Percentiles rank a stretch among this genome's conserved stretches.
phyloP scores from a whole-genome alignment of 1,140 invertebrate genomes.

The Pentalonia nigronervosa region DNA sequence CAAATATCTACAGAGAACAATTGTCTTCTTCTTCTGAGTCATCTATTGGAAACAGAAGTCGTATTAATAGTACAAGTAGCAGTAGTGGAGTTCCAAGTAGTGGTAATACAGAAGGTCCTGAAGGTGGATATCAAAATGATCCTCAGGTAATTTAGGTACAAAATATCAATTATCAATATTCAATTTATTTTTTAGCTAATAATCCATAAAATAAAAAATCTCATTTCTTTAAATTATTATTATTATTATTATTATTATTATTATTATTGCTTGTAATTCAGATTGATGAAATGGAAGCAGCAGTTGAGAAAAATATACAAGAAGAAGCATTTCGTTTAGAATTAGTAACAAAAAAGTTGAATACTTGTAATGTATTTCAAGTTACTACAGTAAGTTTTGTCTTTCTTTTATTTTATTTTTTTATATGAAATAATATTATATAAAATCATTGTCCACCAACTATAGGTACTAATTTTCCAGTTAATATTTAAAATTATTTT shows the following conservation, averaged over 20 bases:
- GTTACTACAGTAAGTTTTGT: conserved; percentile 48
- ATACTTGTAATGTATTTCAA: conserved; percentile 44
- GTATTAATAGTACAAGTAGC: conserved; percentile 57
- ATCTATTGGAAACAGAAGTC: conserved; percentile 39
- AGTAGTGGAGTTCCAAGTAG: conserved; percentile 62
- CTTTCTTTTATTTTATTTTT: background rate
- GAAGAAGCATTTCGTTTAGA: conserved; percentile 46
- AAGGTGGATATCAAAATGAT: conserved; percentile 65
- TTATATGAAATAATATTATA: background rate
- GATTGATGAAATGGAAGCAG: conserved; percentile 56
- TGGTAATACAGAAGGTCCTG: conserved; percentile 77
- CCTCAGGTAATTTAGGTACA: conserved; percentile 23
- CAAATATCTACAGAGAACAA: conserved; percentile 75
- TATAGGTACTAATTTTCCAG: background rate
- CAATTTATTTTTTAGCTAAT: background rate
- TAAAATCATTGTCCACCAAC: background rate
- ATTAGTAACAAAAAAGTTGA: conserved; percentile 52
- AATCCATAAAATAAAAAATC: background rate
- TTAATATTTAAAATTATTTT: background rate
- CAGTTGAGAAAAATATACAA: conserved; percentile 29
- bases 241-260: background rate
- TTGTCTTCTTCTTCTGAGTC: conserved; percentile 59
- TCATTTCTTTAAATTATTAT: background rate
- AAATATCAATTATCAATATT: background rate
- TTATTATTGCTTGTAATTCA: background rate